phyloP scores from a whole-genome alignment of 2,113 vertebrate genomes.

The Plestiodon gilberti region DNA sequence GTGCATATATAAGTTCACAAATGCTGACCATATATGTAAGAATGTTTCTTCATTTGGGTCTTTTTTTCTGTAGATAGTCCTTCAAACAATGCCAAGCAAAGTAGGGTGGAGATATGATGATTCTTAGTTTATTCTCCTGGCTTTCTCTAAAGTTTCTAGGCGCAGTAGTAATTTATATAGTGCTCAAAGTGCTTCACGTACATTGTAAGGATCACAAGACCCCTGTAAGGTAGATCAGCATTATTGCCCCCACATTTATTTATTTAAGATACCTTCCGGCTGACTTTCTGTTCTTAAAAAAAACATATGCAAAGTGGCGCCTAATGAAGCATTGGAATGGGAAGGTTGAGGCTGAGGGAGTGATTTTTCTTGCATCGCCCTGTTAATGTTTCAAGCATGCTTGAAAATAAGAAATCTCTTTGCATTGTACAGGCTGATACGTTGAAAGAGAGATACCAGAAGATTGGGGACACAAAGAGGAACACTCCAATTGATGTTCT shows the following conservation, averaged over 20 bases:
- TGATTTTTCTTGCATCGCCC: not conserved
- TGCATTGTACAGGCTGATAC: slow-evolving; percentile 89
- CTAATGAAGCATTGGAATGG: not conserved
- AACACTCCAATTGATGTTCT: slow-evolving; percentile 98
- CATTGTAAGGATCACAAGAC: not conserved
- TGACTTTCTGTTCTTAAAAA: no score
- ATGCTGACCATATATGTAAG: no score
- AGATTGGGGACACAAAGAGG: slow-evolving; percentile 98
- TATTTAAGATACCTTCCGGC: no score
- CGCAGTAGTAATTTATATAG: not conserved
- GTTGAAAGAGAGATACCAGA: slow-evolving; percentile 98
- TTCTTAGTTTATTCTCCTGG: no score
- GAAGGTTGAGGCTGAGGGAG: not conserved
- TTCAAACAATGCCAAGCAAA: no score
- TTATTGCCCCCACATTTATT: not conserved
- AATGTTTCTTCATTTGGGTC: no score
- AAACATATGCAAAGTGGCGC: no score
- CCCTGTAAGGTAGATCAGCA: not conserved
- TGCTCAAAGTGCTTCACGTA: not conserved
- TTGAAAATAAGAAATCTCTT: not conserved
- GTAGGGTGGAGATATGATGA: no score
- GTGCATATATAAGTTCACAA: no score
- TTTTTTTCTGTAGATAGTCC: no score
- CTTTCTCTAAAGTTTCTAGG: no score
- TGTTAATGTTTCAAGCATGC: not conserved